Base-by-base conservation (phyloP, 2,797 vertebrate genomes). In the Anisognathus igniventris region DNA sequence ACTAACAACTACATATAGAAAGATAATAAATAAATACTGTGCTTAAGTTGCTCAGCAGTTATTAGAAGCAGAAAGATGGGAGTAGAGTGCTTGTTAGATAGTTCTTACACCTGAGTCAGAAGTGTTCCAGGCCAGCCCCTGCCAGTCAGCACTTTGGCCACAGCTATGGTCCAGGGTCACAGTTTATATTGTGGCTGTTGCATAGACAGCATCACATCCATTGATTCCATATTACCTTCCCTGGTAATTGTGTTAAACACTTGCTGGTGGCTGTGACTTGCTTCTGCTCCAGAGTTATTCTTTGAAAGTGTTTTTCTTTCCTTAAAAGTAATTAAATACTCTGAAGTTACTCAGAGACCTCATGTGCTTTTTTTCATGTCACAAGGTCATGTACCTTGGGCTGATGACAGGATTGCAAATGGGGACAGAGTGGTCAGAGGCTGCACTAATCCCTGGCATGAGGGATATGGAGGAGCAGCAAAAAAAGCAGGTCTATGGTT, bases 361-460 rank as follows among this genome's bases (percentile, higher is more conserved):
- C 5, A 0, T 88, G 81, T 62, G 82, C 37, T 75, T 94, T 95
- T 92, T 80, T 70, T 70, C 70, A 22, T 90, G 82, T 93, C 94
- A 90, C 78, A 89, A 56, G 92, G 85, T 96, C 79, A n/a, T 27
- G 72, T 70, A 39, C 30, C 90, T 67, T 24, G 54, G 86, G 79
- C 86, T 91, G 89, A 62, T 80, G 78, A 71, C 88, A 77, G 89
- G 75, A 66, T 60, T 93, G 94, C 65, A 92, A 93, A 92, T 78
- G 85, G 85, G 86, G 90, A 88, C 85, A 86, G 94, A 89, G 89
- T 94, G 73, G 88, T 85, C 93, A 89, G 95, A 61, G 92, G 70
- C 87, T 93, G 65, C 73, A 66, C 84, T 94, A 92, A 94, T 93
- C 91, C 82, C 91, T 91, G 91, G 75, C 89, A 86, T 87, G 82